Conservation (phyloP, 2,113 vertebrate genomes). For the Aegotheles bennettii region DNA sequence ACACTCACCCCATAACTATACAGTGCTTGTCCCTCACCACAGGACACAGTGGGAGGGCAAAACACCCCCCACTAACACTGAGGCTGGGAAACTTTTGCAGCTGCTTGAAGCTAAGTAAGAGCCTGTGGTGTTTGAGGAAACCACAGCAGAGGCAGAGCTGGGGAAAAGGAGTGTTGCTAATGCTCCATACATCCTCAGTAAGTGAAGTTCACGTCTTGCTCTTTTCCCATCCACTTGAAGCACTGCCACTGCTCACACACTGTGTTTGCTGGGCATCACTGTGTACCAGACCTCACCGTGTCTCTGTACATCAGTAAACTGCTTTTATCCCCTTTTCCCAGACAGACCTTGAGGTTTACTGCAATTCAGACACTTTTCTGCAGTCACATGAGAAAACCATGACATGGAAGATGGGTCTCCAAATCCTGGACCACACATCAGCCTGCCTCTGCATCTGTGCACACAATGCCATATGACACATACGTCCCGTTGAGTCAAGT, state of each 20-base stretch:
- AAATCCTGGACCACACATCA: background rate
- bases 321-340: background rate
- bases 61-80: background rate
- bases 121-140: background rate
- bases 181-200: background rate
- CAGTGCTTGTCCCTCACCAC: background rate
- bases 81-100: background rate
- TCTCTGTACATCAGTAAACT: background rate
- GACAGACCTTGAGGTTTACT: background rate
- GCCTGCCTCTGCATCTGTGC: background rate
- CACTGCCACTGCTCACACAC: accelerated
- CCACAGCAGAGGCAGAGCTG: background rate
- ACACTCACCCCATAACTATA: background rate
- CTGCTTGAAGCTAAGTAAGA: background rate
- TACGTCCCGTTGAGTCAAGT: background rate
- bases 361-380: background rate
- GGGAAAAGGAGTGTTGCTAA: background rate
- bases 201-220: background rate
- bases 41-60: background rate
- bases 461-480: background rate
- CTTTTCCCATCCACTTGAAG: background rate
- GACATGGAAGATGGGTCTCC: background rate
- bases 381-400: background rate
- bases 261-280: accelerated
- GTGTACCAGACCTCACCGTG: background rate